A percentile compares a stretch with the other conserved stretches of the same genome.
phyloP scores from a whole-genome alignment of 2,113 vertebrate species.

The Rhodinocichla rosea region DNA sequence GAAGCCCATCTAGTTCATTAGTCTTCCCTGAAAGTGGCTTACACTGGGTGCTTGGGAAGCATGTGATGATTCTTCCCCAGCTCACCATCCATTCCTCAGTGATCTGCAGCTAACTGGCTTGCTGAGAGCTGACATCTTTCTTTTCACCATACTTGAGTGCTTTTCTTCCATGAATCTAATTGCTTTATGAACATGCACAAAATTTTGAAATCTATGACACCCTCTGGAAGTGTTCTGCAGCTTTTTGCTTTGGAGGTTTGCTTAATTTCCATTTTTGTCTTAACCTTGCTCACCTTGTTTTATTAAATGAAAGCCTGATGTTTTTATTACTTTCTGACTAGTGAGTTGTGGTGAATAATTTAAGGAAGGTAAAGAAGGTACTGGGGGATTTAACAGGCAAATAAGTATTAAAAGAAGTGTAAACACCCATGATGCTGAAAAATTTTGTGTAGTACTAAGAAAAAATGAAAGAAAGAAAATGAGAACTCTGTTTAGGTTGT shows the following conservation, averaged over 20 bases:
- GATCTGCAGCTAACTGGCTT: not conserved
- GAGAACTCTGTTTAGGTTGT: not conserved
- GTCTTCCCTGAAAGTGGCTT: not conserved
- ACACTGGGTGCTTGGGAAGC: not conserved
- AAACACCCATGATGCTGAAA: not conserved
- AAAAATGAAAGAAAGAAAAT: not conserved
- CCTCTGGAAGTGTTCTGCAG: not conserved
- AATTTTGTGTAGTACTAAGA: not conserved
- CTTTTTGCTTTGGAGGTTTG: not conserved
- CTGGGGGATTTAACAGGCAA: not conserved
- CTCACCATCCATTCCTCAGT: not conserved
- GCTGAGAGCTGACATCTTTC: not conserved
- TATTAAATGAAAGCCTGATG: not conserved
- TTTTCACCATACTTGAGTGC: not conserved
- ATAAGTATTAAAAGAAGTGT: not conserved
- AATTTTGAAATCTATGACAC: not conserved
- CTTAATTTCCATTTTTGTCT: not conserved
- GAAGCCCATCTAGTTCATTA: not conserved
- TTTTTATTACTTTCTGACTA: not conserved
- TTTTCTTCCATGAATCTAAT: not conserved
- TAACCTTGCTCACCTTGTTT: not conserved
- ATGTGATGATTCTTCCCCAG: not conserved
- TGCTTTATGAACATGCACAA: not conserved
- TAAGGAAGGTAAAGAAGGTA: not conserved
- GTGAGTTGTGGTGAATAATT: not conserved